A percentile compares a stretch with the other conserved stretches of the same genome.
These are phyloP conservation scores for Drosophila kanekoi DNA, from an alignment of 2,888 invertebrate species.

Conservation along the genomic window DNA sequence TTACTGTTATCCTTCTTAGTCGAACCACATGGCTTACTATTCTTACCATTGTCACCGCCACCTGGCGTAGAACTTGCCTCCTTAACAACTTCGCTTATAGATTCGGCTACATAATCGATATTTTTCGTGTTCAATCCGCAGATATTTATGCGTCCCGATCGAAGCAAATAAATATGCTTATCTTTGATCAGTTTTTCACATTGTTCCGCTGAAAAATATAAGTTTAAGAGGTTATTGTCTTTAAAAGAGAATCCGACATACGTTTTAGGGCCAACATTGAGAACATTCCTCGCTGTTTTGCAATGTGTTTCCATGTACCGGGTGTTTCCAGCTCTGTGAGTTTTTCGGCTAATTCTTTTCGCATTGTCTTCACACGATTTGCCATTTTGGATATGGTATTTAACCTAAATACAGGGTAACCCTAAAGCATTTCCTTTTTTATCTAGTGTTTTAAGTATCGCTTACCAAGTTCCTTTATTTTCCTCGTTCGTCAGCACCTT, in stretches of 20 bases:
- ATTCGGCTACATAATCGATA: constrained; percentile 82
- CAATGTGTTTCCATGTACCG: constrained; percentile 87
- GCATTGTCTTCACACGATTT: constrained; percentile 93
- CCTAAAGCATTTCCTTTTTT: neutral
- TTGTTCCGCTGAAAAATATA: constrained; percentile 21
- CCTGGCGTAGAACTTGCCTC: too few relatives aligned
- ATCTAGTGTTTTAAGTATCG: neutral
- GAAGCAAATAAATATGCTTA: constrained; percentile 43
- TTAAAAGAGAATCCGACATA: constrained; percentile 1
- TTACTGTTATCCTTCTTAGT: too few relatives aligned
- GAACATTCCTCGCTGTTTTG: constrained; percentile 36
- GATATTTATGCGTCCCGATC: constrained; percentile 35
- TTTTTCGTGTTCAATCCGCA: constrained; percentile 35
- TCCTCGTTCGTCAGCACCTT: constrained; percentile 90
- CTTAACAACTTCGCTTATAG: constrained; percentile 85
- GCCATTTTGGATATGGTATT: constrained; percentile 88
- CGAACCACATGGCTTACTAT: too few relatives aligned
- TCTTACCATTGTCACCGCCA: too few relatives aligned
- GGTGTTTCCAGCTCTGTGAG: constrained; percentile 92
- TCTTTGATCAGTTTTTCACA: constrained; percentile 20
- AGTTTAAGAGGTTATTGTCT: neutral
- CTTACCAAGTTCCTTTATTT: constrained; percentile 92
- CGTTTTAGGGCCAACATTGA: constrained; percentile 22
- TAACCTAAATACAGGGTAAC: neutral
- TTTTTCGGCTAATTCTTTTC: constrained; percentile 89